phyloP scores from a whole-genome alignment of 1,140 invertebrate species.

The Zaprionus tsacasi region DNA sequence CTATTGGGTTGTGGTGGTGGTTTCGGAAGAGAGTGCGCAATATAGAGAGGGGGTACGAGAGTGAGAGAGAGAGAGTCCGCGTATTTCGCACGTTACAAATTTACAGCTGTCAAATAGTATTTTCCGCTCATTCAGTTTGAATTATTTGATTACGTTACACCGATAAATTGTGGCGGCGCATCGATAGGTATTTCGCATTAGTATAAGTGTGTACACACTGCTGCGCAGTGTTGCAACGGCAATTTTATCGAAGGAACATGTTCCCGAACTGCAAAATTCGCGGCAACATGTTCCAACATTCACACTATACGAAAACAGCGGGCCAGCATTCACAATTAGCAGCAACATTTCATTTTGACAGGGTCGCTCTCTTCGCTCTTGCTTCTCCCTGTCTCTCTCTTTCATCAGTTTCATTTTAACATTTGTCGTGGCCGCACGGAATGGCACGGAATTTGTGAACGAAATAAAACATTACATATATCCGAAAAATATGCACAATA shows the following conservation, averaged over 20 bases:
- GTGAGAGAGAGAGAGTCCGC: too few species aligned
- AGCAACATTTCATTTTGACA: slow-evolving; percentile 32
- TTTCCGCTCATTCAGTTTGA: not conserved
- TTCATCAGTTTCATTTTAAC: slow-evolving; percentile 57
- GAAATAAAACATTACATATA: slow-evolving; percentile 38
- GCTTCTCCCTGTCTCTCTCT: slow-evolving; percentile 39
- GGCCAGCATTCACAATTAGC: slow-evolving; percentile 16
- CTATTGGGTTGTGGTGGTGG: slow-evolving; percentile 36
- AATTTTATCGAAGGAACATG: slow-evolving; percentile 19
- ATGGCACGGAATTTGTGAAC: slow-evolving; percentile 49
- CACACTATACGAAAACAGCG: not conserved
- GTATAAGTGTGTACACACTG: slow-evolving; percentile 28
- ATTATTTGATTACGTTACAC: not conserved
- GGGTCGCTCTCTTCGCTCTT: slow-evolving; percentile 39
- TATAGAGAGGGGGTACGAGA: too few species aligned
- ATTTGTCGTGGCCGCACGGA: slow-evolving; percentile 53
- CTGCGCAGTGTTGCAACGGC: not conserved
- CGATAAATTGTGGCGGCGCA: not conserved
- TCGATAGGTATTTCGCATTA: not conserved
- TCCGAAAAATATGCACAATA: slow-evolving; percentile 71
- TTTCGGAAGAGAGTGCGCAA: slow-evolving; percentile 2
- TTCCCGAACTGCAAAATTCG: slow-evolving; percentile 7
- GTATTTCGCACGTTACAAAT: not conserved
- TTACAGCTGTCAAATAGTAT: not conserved
- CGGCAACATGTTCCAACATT: slow-evolving; percentile 35